Percentiles rank a stretch among this genome's conserved stretches.
These are phyloP conservation scores for Galemys pyrenaicus DNA, from an alignment of 2,113 vertebrate genomes.

Conservation along the genomic window DNA sequence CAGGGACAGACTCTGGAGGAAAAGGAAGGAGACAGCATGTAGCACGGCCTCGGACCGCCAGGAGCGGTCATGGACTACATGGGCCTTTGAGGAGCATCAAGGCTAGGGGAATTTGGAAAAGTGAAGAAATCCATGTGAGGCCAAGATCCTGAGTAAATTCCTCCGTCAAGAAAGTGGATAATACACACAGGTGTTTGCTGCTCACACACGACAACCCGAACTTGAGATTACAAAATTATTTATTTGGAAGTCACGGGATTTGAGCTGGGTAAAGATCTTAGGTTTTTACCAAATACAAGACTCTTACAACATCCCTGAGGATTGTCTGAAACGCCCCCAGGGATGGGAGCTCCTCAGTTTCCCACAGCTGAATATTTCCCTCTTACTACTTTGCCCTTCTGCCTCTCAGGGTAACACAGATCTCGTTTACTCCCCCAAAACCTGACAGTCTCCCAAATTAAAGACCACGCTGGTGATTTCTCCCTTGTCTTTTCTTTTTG, in stretches of 20 bases:
- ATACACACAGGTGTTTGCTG: neutral
- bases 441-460: neutral
- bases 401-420: neutral
- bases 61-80: neutral
- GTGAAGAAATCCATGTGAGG: neutral
- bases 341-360: neutral
- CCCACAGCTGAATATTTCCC: neutral
- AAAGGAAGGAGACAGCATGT: neutral
- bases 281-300: neutral
- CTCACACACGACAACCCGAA: neutral
- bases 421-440: neutral
- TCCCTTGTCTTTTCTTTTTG: neutral
- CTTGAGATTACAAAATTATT: neutral
- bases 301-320: neutral
- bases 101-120: neutral
- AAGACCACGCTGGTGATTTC: neutral
- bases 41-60: neutral
- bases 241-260: constrained; percentile 4
- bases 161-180: neutral
- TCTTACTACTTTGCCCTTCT: neutral
- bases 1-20: neutral
- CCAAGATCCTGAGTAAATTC: neutral
- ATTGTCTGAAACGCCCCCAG: neutral
- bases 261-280: neutral
- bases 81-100: neutral